phyloP scores from a whole-genome alignment of 1,140 invertebrate species.

The Drosophila subpulchrella region DNA sequence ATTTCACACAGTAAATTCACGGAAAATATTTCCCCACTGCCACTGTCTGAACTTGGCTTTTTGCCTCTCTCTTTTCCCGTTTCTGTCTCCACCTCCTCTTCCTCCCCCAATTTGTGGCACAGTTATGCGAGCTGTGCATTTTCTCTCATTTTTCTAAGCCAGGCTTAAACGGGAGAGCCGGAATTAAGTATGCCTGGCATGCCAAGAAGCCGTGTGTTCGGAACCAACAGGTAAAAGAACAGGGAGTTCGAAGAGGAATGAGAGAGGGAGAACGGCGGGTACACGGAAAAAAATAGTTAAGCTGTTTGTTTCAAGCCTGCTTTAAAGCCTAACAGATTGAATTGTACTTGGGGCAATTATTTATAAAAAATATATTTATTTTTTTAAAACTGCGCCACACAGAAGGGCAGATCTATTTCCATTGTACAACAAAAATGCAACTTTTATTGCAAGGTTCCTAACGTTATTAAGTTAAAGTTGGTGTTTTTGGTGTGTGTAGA shows the following conservation, averaged over 20 bases:
- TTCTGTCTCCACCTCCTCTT: neutral
- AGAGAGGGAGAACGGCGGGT: neutral
- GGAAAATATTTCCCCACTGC: constrained; percentile 55
- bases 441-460: no score
- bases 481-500: constrained; percentile 1
- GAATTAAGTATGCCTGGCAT: constrained; percentile 52
- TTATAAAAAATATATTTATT: no score
- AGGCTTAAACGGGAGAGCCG: constrained; percentile 35
- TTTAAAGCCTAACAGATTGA: no score
- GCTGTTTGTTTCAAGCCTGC: no score
- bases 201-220: constrained; percentile 45
- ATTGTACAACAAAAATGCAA: no score
- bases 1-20: constrained; percentile 78
- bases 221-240: constrained; percentile 42
- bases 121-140: constrained; percentile 60
- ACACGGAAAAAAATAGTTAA: constrained; percentile 6
- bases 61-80: constrained; percentile 28
- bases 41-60: constrained; percentile 46
- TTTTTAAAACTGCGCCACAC: no score
- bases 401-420: no score
- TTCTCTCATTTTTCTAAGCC: constrained; percentile 33
- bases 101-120: constrained; percentile 49
- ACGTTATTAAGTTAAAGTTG: no score
- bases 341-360: no score
- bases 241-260: constrained; percentile 15